Conservation (phyloP, 2,797 vertebrate genomes). For the Enteromius anoplus region DNA sequence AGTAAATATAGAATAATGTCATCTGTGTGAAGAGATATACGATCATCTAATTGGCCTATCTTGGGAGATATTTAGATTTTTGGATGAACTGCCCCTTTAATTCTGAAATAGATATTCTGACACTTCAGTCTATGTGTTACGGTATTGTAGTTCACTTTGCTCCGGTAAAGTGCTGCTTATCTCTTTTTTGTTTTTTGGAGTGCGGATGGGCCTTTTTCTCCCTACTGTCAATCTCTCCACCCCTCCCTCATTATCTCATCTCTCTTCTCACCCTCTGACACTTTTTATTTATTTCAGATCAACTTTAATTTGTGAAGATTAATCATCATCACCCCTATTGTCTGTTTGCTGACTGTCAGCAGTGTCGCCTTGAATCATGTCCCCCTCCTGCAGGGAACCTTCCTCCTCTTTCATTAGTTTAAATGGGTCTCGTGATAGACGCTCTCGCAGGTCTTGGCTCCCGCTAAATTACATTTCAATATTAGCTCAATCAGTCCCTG, state of each 20-base stretch:
- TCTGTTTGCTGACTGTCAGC: constrained; percentile 56
- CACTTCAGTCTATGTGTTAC: background rate
- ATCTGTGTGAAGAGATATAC: too few species aligned
- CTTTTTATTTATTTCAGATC: constrained; percentile 55
- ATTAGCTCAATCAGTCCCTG: constrained; percentile 54
- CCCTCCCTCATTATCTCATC: constrained; percentile 42
- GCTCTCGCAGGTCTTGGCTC: constrained; percentile 33
- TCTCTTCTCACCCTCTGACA: constrained; percentile 32
- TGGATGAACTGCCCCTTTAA: background rate
- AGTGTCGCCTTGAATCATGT: constrained; percentile 48
- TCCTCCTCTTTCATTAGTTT: constrained; percentile 52
- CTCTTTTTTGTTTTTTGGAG: background rate
- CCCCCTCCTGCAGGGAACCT: constrained; percentile 27
- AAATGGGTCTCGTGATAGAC: constrained; percentile 49
- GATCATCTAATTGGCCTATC: background rate
- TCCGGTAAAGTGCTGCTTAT: background rate
- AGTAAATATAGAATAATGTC: too few species aligned
- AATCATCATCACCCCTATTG: constrained; percentile 59
- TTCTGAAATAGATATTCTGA: constrained; percentile 4
- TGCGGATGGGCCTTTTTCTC: constrained; percentile 13
- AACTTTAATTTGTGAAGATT: constrained; percentile 61
- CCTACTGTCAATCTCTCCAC: background rate
- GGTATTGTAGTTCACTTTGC: background rate
- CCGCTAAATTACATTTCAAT: constrained; percentile 55
- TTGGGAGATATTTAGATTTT: background rate